Base-by-base conservation (phyloP, 2,888 invertebrate species). In the Hirtodrosophila duncani region DNA sequence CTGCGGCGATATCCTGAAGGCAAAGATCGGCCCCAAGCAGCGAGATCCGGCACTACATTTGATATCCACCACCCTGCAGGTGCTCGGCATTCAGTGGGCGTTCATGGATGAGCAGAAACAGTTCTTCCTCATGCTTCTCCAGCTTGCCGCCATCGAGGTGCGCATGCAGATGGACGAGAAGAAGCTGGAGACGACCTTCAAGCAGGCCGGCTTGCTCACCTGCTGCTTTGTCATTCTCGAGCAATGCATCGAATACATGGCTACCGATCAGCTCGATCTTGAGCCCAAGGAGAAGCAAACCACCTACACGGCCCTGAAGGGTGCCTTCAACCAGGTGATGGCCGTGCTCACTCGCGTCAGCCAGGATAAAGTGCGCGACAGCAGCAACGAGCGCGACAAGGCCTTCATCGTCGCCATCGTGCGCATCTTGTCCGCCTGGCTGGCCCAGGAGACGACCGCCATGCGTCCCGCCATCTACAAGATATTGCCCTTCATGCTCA, bases 91-190 rank as follows among this genome's bases (percentile, higher is more conserved):
- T 16, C 94, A 95, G 63, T 96, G 96, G 95, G 90, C 93, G 44
- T 88, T 95, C 63, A 90, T 90, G 72, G 93, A 94, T 85, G 93
- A 93, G 66, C 94, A 94, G 46, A 89, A 90, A 49, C 94, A 94
- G 86, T 92, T 94, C 80, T 93, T 96, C 80, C 92, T 97, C 72
- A 88, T 96, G 11, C 87, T 97, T 7, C 91, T 96, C 46, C 96
- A 97, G 84, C 88, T 98, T 46, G 92, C 94, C 71, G 95, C 96
- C 37, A 94, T 97, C 82, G 97, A 98, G 89, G 93, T 97, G 1
- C 91, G 97, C 80, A 97, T 98, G 96, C 94, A 95, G 68, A 88
- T 97, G 60, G 97, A 97, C 82, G 94, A 95, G 63, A 92, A 93
- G 77, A 92, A 92, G 81, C 89, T 96, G 66, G 93, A 94, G 84